A percentile compares a stretch with the other conserved stretches of the same genome.
These are phyloP conservation scores for Cerastis rubricosa DNA, from an alignment of 2,888 invertebrate genomes.

Conservation along the genomic window DNA sequence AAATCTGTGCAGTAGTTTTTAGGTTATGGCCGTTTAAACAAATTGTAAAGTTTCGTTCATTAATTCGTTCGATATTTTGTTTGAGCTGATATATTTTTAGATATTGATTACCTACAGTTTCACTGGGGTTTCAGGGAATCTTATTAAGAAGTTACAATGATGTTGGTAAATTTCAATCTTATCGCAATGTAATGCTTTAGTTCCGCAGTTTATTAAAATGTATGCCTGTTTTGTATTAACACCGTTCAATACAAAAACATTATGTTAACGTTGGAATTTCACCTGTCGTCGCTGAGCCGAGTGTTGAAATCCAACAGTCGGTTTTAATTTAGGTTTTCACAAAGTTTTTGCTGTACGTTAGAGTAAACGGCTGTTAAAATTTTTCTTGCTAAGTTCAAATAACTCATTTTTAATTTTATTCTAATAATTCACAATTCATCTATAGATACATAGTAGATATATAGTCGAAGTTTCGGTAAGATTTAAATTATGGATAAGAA, in stretches of 20 bases:
- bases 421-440: too few relatives aligned
- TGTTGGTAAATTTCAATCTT: not conserved
- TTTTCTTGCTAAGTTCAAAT: too few relatives aligned
- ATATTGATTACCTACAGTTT: conserved; percentile 1
- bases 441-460: too few relatives aligned
- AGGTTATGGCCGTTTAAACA: not conserved
- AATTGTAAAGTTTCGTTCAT: not conserved
- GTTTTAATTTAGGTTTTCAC: too few relatives aligned
- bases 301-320: too few relatives aligned
- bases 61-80: not conserved
- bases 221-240: not conserved
- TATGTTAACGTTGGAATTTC: too few relatives aligned
- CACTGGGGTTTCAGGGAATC: not conserved
- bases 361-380: too few relatives aligned
- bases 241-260: not conserved
- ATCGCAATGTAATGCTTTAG: not conserved
- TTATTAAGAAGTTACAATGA: not conserved
- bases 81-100: conserved; percentile 13
- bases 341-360: too few relatives aligned
- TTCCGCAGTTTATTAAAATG: not conserved
- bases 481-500: too few relatives aligned
- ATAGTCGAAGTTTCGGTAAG: too few relatives aligned
- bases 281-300: too few relatives aligned
- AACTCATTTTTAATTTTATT: too few relatives aligned
- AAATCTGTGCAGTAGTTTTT: conserved; percentile 27